Evolutionary conservation across 2,888 invertebrate species (phyloP), one percentile per base, ranked within the genome.

Genomic region (Tenthredo amoena): DNA sequence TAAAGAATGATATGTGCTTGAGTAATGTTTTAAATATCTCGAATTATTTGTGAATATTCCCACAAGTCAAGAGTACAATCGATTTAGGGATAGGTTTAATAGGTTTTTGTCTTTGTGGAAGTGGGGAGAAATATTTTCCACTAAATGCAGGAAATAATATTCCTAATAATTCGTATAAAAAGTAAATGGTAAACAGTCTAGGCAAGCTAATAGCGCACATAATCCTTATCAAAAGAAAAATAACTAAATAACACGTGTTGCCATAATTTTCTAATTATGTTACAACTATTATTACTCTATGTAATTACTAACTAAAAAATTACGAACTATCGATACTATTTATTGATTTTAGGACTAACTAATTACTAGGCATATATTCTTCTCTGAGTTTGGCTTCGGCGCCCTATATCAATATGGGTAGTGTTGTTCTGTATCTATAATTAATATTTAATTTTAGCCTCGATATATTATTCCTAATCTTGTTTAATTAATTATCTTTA

Each of bases 321-420:
- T 65, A 68, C 68, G 9, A 65, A 71, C 7, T 83, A 83, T 68
- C 47, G 18, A 68, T 71, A 71, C 43, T 83, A 83, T 83, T 83
- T 83, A 83, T 83, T 83, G 83, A 83, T 83, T 83, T 83, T 83
- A 83, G 71, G 21, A 83, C 68, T 83, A 83, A 83, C 68, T 65
- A 68, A 43, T 68, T 62, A 26, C 21, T 81, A 81, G 62, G 47
- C 47, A 50, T 68, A 68, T 83, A 26, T 47, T 83, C 43, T 43
- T 31, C 68, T 68, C 43, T 31, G 31, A 47, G 7, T 83, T 83
- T 26, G 71, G 71, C 43, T 71, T 40, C 83, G 34, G 31, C 34
- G 18, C 68, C 68, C 47, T 21, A 43, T 62, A 26, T 47, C 47
- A 40, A 37, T 58, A 15, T 71, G 47, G 65, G 83, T 71, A 68